Base-by-base conservation (phyloP, 2,797 vertebrate genomes). In the Nyctibius grandis region DNA sequence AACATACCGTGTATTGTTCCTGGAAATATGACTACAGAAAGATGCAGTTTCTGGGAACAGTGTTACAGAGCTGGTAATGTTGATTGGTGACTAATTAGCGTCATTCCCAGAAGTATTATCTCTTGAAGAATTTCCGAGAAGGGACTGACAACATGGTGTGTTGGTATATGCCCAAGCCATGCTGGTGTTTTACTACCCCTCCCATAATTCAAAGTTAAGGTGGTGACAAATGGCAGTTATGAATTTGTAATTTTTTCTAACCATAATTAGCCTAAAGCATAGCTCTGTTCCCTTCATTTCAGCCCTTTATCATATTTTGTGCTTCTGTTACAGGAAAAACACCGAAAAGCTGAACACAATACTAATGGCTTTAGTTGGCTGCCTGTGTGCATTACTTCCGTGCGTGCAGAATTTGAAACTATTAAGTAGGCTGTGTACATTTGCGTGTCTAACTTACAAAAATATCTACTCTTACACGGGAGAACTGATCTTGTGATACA, bases 31-130 rank as follows among this genome's bases (percentile, higher is more conserved):
- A 26, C 82, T 69, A 3, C 36, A 67, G 63, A 88, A 91, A 67
- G 70, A 72, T 73, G 57, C 76, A 28, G n/a, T 76, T 97, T 96
- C 95, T 96, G 94, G 95, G 94, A 96, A 95, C 61, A 42, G 76
- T 22, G 48, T 89, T 91, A 73, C 51, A 69, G 53, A 69, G 82
- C 91, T 96, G 91, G 61, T 96, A 78, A 91, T 48, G 91, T 51
- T 91, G 79, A 91, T 56, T 93, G 94, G 94, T 93, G 88, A 79
- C 93, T 91, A 96, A 96, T 97, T 95, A 92, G 60, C 59, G 67
- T 74, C 65, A 60, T 96, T 96, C 94, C 85, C 96, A 95, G 96
- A 90, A 95, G 70, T 59, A 86, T 51, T 34, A 54, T 45, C 17
- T 70, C 51, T 0, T 2, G 76, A 51, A 67, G 79, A 76, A 67